Conservation (phyloP, 2,113 vertebrate genomes). For the Paedocypris sp. region DNA sequence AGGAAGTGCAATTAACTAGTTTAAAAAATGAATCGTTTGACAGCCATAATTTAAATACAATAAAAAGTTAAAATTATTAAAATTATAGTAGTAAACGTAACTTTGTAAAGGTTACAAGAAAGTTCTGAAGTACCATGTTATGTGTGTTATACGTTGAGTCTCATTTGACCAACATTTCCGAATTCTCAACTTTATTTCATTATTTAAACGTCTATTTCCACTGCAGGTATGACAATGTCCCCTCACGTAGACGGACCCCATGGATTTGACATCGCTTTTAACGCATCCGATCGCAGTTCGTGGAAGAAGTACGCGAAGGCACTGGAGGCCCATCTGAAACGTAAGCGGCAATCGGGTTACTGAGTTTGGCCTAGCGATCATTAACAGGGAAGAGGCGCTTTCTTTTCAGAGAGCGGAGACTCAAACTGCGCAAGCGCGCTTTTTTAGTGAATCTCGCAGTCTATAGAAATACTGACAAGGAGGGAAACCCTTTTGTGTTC, state of each 20-base stretch:
- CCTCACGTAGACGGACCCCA: conserved; percentile 60
- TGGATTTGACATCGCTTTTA: conserved; percentile 78
- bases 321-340: conserved; percentile 75
- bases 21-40: no score
- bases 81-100: no score
- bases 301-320: conserved; percentile 78
- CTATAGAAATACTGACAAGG: conserved; percentile 55
- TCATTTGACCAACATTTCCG: no score
- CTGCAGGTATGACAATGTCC: conserved; percentile 86
- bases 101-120: no score
- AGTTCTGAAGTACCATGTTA: no score
- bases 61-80: no score
- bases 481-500: conserved; percentile 59
- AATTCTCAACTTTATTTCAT: neutral
- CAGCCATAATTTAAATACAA: no score
- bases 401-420: conserved; percentile 26
- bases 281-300: conserved; percentile 69
- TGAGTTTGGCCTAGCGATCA: neutral
- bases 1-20: no score
- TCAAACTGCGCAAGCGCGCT: conserved; percentile 17
- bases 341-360: conserved; percentile 60
- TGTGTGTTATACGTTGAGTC: no score
- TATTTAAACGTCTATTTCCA: neutral
- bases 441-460: conserved; percentile 17
- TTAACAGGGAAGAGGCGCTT: neutral